phyloP scores from a whole-genome alignment of 1,140 invertebrate genomes.

The Oreohelix idahoensis region DNA sequence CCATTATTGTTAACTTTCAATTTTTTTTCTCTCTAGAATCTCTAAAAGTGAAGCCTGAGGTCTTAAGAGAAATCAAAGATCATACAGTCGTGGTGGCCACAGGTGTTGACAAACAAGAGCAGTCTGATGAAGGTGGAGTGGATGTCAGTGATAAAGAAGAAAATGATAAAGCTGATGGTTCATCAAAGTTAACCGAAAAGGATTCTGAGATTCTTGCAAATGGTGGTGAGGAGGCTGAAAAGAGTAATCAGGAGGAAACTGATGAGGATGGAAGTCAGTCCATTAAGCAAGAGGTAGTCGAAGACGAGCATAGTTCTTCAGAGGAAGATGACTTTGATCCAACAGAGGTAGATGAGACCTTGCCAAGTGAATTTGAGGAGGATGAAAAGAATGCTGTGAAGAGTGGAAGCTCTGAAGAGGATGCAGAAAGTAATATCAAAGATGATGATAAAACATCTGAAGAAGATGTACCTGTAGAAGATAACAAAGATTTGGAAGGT shows the following conservation, averaged over 20 bases:
- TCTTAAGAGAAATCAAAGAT: not conserved
- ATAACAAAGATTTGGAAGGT: not conserved
- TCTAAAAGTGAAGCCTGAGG: not conserved
- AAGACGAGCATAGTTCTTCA: not conserved
- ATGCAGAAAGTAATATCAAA: not conserved
- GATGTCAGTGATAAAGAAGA: not conserved
- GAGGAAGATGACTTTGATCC: constrained; percentile 8
- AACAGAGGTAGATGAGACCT: not conserved
- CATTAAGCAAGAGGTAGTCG: not conserved
- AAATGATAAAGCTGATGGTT: not conserved
- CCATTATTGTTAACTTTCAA: too few species aligned
- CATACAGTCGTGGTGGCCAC: not conserved
- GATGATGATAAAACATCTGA: not conserved
- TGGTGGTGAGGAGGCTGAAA: not conserved
- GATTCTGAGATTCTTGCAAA: not conserved
- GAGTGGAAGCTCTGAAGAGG: not conserved
- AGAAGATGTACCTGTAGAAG: not conserved
- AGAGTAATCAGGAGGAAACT: not conserved
- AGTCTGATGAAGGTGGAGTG: not conserved
- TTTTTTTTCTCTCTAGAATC: not conserved
- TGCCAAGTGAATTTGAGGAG: not conserved
- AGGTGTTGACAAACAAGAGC: not conserved
- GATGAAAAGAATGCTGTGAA: not conserved
- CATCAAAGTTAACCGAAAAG: not conserved
- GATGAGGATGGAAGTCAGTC: not conserved